Conservation (phyloP, 2,113 vertebrate genomes). For the Ailuropoda melanoleuca region DNA sequence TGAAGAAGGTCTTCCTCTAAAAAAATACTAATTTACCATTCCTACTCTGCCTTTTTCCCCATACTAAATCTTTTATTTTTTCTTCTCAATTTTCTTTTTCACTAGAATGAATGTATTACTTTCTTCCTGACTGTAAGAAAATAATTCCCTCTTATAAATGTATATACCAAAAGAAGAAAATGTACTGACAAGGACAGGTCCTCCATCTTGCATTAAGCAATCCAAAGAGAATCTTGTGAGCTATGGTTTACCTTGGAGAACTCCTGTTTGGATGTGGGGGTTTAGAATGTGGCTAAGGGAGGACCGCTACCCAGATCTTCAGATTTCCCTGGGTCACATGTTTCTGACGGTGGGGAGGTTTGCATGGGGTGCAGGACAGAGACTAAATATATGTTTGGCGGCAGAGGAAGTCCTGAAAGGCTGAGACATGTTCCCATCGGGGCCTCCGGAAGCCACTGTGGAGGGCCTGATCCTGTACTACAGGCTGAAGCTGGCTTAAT, state of each 20-base stretch:
- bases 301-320: background rate
- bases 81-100: constrained; percentile 14
- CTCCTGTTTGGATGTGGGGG: background rate
- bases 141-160: background rate
- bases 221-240: background rate
- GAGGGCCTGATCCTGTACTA: constrained; percentile 52
- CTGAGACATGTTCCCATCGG: constrained; percentile 21
- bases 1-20: background rate
- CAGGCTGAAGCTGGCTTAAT: constrained; percentile 67
- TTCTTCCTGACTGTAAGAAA: constrained; percentile 15
- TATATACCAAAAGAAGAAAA: background rate
- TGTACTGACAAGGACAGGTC: background rate
- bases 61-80: background rate
- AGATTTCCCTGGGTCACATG: background rate
- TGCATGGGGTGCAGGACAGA: background rate
- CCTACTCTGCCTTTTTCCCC: background rate
- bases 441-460: constrained; percentile 39
- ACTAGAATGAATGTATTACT: background rate
- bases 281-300: background rate
- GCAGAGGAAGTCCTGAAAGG: constrained; percentile 19
- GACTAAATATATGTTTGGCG: constrained; percentile 27
- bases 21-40: background rate
- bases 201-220: background rate
- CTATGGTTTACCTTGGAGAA: background rate
- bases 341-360: background rate